Conservation (phyloP, 1,140 invertebrate genomes). For the Manduca sexta region DNA sequence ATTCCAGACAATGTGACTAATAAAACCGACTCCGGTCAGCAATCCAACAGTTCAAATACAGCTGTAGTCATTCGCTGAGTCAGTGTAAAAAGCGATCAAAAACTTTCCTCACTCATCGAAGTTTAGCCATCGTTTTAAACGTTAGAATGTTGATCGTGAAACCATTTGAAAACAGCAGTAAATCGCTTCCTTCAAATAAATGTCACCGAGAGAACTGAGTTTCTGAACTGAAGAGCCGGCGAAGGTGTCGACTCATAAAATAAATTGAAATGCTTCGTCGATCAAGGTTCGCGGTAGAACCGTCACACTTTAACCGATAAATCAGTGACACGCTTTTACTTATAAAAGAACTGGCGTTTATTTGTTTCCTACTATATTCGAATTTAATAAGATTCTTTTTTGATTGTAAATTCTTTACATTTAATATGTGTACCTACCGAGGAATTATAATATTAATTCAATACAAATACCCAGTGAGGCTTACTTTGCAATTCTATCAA, state of each 20-base stretch:
- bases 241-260: conserved; percentile 66
- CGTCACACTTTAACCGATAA: conserved; percentile 46
- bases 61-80: too few relatives aligned
- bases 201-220: conserved; percentile 23
- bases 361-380: conserved; percentile 67
- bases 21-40: too few relatives aligned
- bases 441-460: too few relatives aligned
- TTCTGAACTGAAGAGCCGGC: conserved; percentile 22
- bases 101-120: too few relatives aligned
- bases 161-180: conserved; percentile 4
- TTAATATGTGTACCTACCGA: too few relatives aligned
- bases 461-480: too few relatives aligned
- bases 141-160: too few relatives aligned
- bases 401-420: conserved; percentile 60
- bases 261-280: conserved; percentile 65
- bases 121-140: too few relatives aligned
- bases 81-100: too few relatives aligned
- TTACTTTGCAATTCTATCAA: too few relatives aligned
- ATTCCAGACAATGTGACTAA: too few relatives aligned
- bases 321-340: conserved; percentile 65
- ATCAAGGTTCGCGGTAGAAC: conserved; percentile 57
- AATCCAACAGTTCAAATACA: too few relatives aligned
- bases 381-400: conserved; percentile 55
- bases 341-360: conserved; percentile 62
- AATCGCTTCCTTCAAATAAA: conserved; percentile 24